These are phyloP conservation scores for Anguilla megastoma DNA, from an alignment of 2,797 vertebrate genomes.

Conservation along the genomic window DNA sequence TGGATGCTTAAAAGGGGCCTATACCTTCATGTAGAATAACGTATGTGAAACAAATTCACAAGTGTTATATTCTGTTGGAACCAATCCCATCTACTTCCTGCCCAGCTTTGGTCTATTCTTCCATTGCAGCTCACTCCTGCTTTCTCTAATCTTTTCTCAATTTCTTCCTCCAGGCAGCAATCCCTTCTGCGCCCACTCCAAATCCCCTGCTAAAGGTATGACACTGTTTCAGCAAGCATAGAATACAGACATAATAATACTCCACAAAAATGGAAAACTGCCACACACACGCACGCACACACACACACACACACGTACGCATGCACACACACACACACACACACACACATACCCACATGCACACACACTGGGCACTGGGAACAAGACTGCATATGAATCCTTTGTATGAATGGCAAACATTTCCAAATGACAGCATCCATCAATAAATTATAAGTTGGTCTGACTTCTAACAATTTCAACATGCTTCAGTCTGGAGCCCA, in stretches of 20 bases:
- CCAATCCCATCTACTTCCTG: background rate
- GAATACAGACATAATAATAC: background rate
- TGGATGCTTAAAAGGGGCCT: background rate
- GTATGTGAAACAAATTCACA: background rate
- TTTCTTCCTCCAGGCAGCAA: background rate
- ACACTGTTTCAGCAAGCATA: background rate
- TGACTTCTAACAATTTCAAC: background rate
- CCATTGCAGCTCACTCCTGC: background rate
- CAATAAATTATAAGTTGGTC: conserved; percentile 6
- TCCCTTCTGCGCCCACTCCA: background rate
- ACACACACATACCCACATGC: no score
- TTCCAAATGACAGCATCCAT: background rate
- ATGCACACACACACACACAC: background rate
- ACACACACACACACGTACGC: background rate
- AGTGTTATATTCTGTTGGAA: background rate
- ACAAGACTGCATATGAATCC: background rate
- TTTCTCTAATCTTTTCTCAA: background rate
- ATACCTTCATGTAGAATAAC: background rate
- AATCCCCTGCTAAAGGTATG: conserved; percentile 1
- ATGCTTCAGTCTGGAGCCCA: background rate
- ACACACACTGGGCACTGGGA: background rate
- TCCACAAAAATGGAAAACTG: background rate
- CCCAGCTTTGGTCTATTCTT: background rate
- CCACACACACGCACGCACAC: background rate
- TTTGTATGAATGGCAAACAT: background rate